Percentiles rank a stretch among this genome's conserved stretches.
Conservation (phyloP, 2,113 vertebrate genomes). For the Engystomops pustulosus region DNA sequence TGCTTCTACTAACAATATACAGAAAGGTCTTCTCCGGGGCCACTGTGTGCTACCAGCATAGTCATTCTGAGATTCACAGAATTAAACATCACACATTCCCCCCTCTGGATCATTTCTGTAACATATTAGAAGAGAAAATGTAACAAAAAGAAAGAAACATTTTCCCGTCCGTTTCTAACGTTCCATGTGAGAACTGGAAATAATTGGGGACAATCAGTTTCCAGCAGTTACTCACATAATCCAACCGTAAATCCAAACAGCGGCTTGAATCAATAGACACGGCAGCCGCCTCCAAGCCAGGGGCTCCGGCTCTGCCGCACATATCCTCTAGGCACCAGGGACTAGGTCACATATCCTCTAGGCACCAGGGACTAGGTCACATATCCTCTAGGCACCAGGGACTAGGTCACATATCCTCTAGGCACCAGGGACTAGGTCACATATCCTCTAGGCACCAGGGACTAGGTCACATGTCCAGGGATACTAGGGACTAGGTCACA, state of each 20-base stretch:
- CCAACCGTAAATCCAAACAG: slow-evolving; percentile 34
- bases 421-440: not conserved
- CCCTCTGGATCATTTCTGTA: too few species aligned
- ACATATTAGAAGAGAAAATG: too few species aligned
- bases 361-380: not conserved
- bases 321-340: too few species aligned
- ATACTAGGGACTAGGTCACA: too few species aligned
- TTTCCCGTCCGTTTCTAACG: not conserved
- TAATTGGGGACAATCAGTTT: slow-evolving; percentile 24
- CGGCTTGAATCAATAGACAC: slow-evolving; percentile 39
- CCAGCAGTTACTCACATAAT: slow-evolving; percentile 37
- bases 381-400: not conserved
- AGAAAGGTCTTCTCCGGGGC: too few species aligned
- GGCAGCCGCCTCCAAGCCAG: not conserved
- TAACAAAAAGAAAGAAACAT: not conserved
- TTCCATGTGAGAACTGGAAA: slow-evolving; percentile 31
- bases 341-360: not conserved
- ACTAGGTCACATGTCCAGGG: not conserved
- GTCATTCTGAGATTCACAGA: too few species aligned
- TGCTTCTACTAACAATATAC: too few species aligned
- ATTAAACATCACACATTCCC: too few species aligned
- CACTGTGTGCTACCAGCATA: too few species aligned
- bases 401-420: not conserved
- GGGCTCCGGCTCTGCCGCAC: not conserved
- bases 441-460: not conserved